A percentile compares a stretch with the other conserved stretches of the same genome.
Conservation (phyloP, 2,113 vertebrate species). For the Zapornia atra region DNA sequence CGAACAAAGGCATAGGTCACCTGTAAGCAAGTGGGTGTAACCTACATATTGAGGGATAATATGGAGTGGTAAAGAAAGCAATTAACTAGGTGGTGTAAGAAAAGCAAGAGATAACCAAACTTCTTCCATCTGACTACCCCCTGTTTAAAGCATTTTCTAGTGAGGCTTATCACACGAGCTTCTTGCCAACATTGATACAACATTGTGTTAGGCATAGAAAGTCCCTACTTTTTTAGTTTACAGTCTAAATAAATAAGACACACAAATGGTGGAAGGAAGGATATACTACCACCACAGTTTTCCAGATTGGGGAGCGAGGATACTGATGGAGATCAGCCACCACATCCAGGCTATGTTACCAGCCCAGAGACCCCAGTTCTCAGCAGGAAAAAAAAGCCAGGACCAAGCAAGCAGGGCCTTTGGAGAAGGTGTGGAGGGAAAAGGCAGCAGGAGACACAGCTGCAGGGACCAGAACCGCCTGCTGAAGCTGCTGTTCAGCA, state of each 20-base stretch:
- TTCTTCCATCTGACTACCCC: background rate
- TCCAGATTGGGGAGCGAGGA: background rate
- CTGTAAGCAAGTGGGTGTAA: background rate
- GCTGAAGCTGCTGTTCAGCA: background rate
- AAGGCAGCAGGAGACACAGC: background rate
- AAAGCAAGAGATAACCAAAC: background rate
- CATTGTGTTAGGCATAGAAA: background rate
- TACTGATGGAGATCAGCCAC: background rate
- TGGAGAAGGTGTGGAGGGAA: background rate
- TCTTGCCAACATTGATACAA: background rate
- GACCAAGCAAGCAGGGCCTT: fast-evolving
- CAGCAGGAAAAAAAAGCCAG: background rate
- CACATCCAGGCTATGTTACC: background rate
- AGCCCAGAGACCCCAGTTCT: background rate
- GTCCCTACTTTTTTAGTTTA: background rate
- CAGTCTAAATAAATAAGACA: conserved; percentile 41
- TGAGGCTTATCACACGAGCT: background rate
- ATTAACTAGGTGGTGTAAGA: background rate
- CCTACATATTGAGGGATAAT: background rate
- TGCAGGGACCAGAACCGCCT: background rate
- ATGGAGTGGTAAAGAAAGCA: background rate
- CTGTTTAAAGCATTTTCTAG: background rate
- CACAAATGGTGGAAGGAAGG: conserved; percentile 59
- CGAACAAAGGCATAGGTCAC: background rate
- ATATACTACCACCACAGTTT: conserved; percentile 12